A percentile compares a stretch with the other conserved stretches of the same genome.
These are phyloP conservation scores for Orthochromis malagaraziensis DNA, from an alignment of 2,113 vertebrate genomes.

Conservation along the genomic window DNA sequence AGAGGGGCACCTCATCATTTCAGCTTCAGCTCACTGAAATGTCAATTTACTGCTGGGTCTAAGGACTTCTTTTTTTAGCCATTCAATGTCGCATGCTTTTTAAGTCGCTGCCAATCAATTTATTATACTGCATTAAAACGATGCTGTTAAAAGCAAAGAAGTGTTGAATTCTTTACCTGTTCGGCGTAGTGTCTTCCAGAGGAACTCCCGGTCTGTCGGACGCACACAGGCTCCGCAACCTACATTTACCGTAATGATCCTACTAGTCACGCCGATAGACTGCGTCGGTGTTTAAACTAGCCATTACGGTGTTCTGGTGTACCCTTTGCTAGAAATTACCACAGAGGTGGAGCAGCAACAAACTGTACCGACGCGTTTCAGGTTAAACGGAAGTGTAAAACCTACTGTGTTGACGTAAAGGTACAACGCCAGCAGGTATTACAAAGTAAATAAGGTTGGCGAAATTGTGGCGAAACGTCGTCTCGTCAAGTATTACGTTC, in stretches of 20 bases:
- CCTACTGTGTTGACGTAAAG: not conserved
- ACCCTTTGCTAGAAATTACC: not conserved
- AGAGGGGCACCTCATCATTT: constrained; percentile 39
- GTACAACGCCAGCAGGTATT: not conserved
- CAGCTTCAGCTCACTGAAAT: constrained; percentile 17
- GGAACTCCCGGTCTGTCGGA: constrained; percentile 52
- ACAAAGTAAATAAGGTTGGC: not conserved
- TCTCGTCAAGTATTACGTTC: not conserved
- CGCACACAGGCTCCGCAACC: constrained; percentile 37
- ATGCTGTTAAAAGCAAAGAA: not conserved
- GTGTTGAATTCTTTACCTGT: constrained; percentile 61
- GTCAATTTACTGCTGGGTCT: not conserved
- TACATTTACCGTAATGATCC: constrained; percentile 62
- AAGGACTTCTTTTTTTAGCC: not conserved
- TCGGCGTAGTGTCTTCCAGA: constrained; percentile 58
- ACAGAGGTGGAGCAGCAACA: not conserved
- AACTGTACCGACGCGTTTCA: not conserved
- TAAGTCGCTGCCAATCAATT: not conserved
- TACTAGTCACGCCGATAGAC: not conserved
- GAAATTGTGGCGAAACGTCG: not conserved
- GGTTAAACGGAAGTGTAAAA: not conserved
- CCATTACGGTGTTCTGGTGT: constrained; percentile 24
- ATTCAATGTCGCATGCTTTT: not conserved
- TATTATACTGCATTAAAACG: too few relatives aligned
- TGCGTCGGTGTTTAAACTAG: not conserved